Base-by-base conservation (phyloP, 2,888 invertebrate genomes). In the Scaeva pyrastri region DNA sequence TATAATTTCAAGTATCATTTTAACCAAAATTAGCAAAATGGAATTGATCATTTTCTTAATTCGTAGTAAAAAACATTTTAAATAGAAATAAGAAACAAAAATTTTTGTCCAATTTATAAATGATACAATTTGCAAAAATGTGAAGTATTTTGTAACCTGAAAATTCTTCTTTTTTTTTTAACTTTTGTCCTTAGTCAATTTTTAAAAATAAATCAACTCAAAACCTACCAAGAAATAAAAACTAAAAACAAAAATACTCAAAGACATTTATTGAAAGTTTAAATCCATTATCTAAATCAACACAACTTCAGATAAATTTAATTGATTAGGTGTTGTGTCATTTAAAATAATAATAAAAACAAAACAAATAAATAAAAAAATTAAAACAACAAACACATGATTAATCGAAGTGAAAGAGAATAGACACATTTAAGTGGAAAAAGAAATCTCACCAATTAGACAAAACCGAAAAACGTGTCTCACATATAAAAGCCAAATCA, bases 281-380 rank as follows among this genome's bases (percentile, higher is more conserved):
- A 45, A 64, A 21, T 66, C 48, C 11, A 21, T 39, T 31, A 50
- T 39, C 21, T n/a, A 4, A 21, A 2, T 16, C 36, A 39, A 50
- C 50, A 50, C n/a, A 19, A 19, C n/a, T 41, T 21, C 36, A 16
- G 36, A 19, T 60, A 39, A 48, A 55, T 55, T 41, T 14, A 55
- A 74, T 62, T 55, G 55, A 74, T 64, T 64, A 50, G 31, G 26
- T 74, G 64, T 55, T 31, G 12, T 64, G 74, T 64, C 64, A 56
- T 74, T n/a, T 64, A 48, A 21, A 8, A n/a, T 0, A 52, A 39
- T 21, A 21, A 68, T 39, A 43, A 31, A n/a, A 31, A 5, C 21
- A 45, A 56, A 45, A 26, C 12, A 52, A 62, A n/a, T n/a, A n/a
- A n/a, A n/a, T n/a, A n/a, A n/a, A n/a, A n/a, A n/a, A n/a, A n/a